Evolutionary conservation across 2,113 vertebrate genomes (phyloP).

Genomic region (Hypanus sabinus): DNA sequence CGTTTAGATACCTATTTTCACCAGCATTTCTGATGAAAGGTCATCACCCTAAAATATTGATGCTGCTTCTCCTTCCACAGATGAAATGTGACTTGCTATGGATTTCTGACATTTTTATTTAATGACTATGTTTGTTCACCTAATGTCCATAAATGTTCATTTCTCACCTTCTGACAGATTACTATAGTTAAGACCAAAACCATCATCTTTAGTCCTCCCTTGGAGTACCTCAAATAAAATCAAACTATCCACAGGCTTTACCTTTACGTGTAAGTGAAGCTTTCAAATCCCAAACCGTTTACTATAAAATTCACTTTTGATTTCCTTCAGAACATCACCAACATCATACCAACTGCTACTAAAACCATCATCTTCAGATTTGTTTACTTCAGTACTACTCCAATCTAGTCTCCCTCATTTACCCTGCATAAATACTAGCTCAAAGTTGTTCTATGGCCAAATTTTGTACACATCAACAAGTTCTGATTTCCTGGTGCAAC

Average conservation of each 20-base stretch:
- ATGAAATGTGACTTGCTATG: no score
- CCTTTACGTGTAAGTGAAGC: neutral
- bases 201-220: neutral
- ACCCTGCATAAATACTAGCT: neutral
- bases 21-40: no score
- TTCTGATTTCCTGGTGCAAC: neutral
- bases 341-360: neutral
- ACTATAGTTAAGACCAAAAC: neutral
- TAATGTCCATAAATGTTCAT: neutral
- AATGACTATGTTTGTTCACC: neutral
- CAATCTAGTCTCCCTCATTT: neutral
- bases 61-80: no score
- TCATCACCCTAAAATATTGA: no score
- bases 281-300: neutral
- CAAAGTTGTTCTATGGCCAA: neutral
- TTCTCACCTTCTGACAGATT: neutral
- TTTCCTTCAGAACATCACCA: neutral
- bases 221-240: neutral
- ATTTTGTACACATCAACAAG: neutral
- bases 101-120: neutral
- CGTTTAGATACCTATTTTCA: no score
- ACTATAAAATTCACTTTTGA: neutral
- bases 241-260: neutral
- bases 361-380: neutral
- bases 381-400: neutral